phyloP scores from a whole-genome alignment of 2,888 invertebrate species.

The Pherbina coryleti region DNA sequence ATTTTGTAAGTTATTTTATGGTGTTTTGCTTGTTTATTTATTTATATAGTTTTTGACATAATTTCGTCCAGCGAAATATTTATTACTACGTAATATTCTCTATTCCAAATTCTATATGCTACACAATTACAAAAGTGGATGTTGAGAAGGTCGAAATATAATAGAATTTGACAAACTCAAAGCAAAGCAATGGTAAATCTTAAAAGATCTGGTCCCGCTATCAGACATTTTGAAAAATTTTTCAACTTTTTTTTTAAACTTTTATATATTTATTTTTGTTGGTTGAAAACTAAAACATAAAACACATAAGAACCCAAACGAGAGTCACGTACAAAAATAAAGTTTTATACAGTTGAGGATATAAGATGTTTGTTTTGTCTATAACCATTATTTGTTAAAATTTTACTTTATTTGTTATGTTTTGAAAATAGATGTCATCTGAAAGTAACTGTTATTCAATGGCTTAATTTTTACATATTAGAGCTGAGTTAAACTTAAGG shows the following conservation, averaged over 20 bases:
- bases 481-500: no score
- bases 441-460: background rate
- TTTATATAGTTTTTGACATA: background rate
- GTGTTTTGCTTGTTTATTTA: background rate
- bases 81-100: background rate
- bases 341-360: slow-evolving; percentile 22
- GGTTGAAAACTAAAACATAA: slow-evolving; percentile 47
- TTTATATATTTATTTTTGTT: slow-evolving; percentile 54
- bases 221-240: slow-evolving; percentile 70
- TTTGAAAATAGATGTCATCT: slow-evolving; percentile 1
- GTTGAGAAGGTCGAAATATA: background rate
- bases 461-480: no score
- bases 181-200: slow-evolving; percentile 69
- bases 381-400: slow-evolving; percentile 5
- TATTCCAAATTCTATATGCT: background rate
- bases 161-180: slow-evolving; percentile 22
- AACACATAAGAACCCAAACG: slow-evolving; percentile 46
- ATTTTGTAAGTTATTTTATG: background rate
- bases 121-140: background rate
- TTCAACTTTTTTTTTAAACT: slow-evolving; percentile 60
- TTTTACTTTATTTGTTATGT: slow-evolving; percentile 31
- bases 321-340: slow-evolving; percentile 50
- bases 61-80: slow-evolving; percentile 53
- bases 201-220: slow-evolving; percentile 71
- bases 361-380: background rate